phyloP scores from a whole-genome alignment of 2,888 invertebrate species.

The Hylaea fasciaria region DNA sequence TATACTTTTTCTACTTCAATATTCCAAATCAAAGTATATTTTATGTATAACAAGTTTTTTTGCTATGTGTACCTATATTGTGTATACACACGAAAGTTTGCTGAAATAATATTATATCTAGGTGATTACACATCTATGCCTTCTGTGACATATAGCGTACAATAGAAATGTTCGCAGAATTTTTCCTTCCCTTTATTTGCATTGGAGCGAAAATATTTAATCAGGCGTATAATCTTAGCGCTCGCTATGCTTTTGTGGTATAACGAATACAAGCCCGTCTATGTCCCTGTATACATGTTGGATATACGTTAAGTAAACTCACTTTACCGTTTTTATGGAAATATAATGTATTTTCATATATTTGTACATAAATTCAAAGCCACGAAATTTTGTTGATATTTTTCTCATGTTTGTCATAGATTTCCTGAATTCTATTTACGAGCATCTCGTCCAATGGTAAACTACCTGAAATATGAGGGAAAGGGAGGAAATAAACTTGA shows the following conservation, averaged over 20 bases:
- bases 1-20: too few species aligned
- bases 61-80: slow-evolving; percentile 2
- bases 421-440: neutral
- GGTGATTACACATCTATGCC: slow-evolving; percentile 49
- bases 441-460: neutral
- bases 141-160: slow-evolving; percentile 51
- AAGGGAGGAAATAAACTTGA: neutral
- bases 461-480: slow-evolving; percentile 2
- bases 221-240: slow-evolving; percentile 81
- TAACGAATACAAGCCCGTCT: slow-evolving; percentile 58
- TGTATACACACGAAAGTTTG: slow-evolving; percentile 30
- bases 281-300: slow-evolving; percentile 37
- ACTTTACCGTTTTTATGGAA: slow-evolving; percentile 27
- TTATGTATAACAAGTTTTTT: too few species aligned
- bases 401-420: slow-evolving; percentile 22
- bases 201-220: slow-evolving; percentile 83
- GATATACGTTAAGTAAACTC: slow-evolving; percentile 34
- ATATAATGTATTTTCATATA: slow-evolving; percentile 19
- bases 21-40: neutral
- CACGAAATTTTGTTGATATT: slow-evolving; percentile 23
- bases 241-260: slow-evolving; percentile 73
- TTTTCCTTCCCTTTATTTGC: slow-evolving; percentile 76
- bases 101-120: slow-evolving; percentile 43
- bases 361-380: slow-evolving; percentile 28
- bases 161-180: slow-evolving; percentile 63